phyloP scores from a whole-genome alignment of 2,888 invertebrate species.

The Emesis russula region DNA sequence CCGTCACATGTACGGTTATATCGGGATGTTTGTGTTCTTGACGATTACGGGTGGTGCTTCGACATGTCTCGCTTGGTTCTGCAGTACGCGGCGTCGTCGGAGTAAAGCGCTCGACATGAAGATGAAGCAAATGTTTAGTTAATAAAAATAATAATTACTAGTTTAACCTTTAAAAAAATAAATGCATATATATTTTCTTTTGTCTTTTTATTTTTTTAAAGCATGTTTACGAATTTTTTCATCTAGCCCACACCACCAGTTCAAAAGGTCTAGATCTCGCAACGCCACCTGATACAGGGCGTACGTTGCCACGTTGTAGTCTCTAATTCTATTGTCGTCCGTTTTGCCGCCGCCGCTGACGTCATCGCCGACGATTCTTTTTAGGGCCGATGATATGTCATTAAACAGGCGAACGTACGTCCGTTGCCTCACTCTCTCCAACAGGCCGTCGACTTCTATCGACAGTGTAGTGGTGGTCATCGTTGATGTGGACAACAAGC shows the following conservation, averaged over 20 bases:
- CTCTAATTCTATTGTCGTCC: slow-evolving; percentile 27
- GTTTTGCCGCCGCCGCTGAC: neutral
- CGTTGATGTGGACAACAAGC: neutral
- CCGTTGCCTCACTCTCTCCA: slow-evolving; percentile 28
- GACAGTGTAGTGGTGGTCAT: slow-evolving; percentile 12
- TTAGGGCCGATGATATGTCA: slow-evolving; percentile 17
- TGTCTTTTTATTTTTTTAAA: too few relatives aligned
- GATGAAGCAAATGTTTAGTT: slow-evolving; percentile 10
- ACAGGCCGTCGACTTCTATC: slow-evolving; percentile 27
- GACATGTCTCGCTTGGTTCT: slow-evolving; percentile 4
- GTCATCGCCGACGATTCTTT: neutral
- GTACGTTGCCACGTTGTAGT: slow-evolving; percentile 32
- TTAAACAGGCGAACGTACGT: slow-evolving; percentile 16
- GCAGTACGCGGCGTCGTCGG: neutral
- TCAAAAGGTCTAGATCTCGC: slow-evolving; percentile 29
- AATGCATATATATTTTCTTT: too few relatives aligned
- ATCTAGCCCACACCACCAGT: slow-evolving; percentile 28
- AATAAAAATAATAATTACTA: neutral
- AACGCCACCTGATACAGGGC: slow-evolving; percentile 29
- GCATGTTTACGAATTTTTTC: slow-evolving; percentile 30
- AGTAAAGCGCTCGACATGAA: neutral
- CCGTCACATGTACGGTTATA: neutral
- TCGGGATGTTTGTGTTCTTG: slow-evolving; percentile 6
- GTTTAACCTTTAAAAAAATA: too few relatives aligned
- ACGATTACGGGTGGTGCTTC: slow-evolving; percentile 5